A percentile compares a stretch with the other conserved stretches of the same genome.
Conservation (phyloP, 1,140 invertebrate species). For the Oppia nitens region DNA sequence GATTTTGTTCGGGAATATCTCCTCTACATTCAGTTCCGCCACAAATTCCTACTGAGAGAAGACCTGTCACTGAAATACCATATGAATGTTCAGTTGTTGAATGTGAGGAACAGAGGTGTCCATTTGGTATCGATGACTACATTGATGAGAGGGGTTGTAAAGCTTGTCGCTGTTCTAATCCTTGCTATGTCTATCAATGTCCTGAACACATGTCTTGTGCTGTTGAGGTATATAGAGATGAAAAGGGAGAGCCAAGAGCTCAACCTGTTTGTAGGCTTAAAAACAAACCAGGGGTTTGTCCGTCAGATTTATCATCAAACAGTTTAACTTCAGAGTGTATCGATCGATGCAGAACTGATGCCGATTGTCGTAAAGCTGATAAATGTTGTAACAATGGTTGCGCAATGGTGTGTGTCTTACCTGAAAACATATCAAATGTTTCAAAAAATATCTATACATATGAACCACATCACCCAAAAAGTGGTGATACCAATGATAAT, state of each 20-base stretch:
- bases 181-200: conserved; percentile 45
- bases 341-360: conserved; percentile 56
- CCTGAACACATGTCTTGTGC: conserved; percentile 44
- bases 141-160: conserved; percentile 44
- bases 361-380: conserved; percentile 51
- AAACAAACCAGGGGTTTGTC: conserved; percentile 55
- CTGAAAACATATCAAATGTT: conserved; percentile 24
- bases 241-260: conserved; percentile 20
- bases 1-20: conserved; percentile 38
- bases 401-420: conserved; percentile 46
- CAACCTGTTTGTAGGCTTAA: conserved; percentile 21
- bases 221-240: conserved; percentile 34
- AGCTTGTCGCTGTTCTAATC: conserved; percentile 55
- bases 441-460: neutral
- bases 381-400: conserved; percentile 71
- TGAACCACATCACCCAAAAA: neutral
- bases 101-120: conserved; percentile 36
- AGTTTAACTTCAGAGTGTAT: conserved; percentile 34
- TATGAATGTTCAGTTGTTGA: conserved; percentile 18
- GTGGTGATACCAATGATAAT: neutral
- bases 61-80: neutral
- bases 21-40: neutral
- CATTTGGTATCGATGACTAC: conserved; percentile 53
- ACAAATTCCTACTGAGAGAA: neutral
- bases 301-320: conserved; percentile 24